Base-by-base conservation (phyloP, 1,140 invertebrate genomes). In the Sitophilus oryzae region DNA sequence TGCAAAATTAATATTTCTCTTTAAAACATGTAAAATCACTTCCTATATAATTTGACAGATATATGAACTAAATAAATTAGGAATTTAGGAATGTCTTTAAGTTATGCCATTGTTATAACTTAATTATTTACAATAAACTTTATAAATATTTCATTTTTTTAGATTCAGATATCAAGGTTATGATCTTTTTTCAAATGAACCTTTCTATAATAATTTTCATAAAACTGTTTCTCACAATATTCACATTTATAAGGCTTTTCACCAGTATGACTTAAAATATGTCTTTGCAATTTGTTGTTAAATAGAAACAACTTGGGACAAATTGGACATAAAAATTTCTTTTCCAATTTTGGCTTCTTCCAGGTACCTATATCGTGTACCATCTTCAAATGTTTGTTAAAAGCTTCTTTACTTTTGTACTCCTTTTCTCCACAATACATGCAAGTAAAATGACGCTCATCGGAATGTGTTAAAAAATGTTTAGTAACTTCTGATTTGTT, bases 401-500 rank as follows among this genome's bases (percentile, higher is more conserved):
- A 42, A 5, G 53, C 58, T 6, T 60, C 54, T 34, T 48, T 47
- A 21, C 57, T 60, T 23, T 62, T 62, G 50, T 62, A 62, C 21
- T 62, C 60, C 76, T 96, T 97, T 48, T 84, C 86, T 50, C 84
- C 86, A 72, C 94, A 97, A 2, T 92, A 83, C 59, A 88, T 87
- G 68, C 96, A 98, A 67, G 93, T 91, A 76, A 98, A 98, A 0
- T 94, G 94, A 42, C 94, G 74, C 66, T 98, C 95, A 0, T 95
- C 94, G 0, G 91, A 94, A 66, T 98, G 96, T n/a, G 94, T 96
- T 57, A 95, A 79, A 20, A 97, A 73, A 71, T 98, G 95, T 15
- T 98, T 95, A 73, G 98, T 98, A 3, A 99, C 77, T 74, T 98
- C 98, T 2, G 93, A 96, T 41, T 98, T 75, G 73, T 98, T 96